Base-by-base conservation (phyloP, 2,113 vertebrate species). In the Zeus faber region DNA sequence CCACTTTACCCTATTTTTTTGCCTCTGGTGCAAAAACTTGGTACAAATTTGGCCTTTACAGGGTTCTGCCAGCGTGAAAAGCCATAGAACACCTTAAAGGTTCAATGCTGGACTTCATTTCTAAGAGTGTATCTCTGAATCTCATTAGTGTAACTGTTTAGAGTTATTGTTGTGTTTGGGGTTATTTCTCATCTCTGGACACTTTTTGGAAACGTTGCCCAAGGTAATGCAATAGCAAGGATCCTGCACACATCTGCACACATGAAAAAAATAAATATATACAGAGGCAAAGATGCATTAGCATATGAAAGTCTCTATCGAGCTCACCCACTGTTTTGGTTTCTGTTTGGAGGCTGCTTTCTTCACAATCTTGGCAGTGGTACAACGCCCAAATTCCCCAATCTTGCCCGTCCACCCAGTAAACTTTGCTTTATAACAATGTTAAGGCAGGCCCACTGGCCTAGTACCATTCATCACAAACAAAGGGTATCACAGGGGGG, bases 241-340 rank as follows among this genome's bases (percentile, higher is more conserved):
- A 54, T 62, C 47, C 45, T 31, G 18, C 13, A 54, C 40, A 50
- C 46, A 62, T 57, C 53, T 65, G 27, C 50, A 54, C 23, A 39
- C 47, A 26, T 17, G 23, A 4, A 48, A 27, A 54, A 49, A 62
- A n/a, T n/a, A n/a, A 37, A 37, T 14, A 37, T n/a, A 14, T 14
- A 37, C 31, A 70, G 69, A 74, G 29, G 21, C 22, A 70, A 70
- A 55, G 48, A 52, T 24, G 35, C 27, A 82, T 78, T 74, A 65
- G 61, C 50, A 84, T 72, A 67, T 51, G 58, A 78, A 51, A 59
- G 56, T 21, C 25, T 47, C 56, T 52, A 55, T 59, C 53, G 45
- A 69, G 9, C 40, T 9, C 20, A 18, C 29, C 29, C 26, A 44
- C 49, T 1, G 18, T 21, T 26, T 1, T n/a, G 26, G n/a, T 45